These are phyloP conservation scores for Argyrosomus japonicus DNA, from an alignment of 2,113 vertebrate genomes.

Conservation along the genomic window DNA sequence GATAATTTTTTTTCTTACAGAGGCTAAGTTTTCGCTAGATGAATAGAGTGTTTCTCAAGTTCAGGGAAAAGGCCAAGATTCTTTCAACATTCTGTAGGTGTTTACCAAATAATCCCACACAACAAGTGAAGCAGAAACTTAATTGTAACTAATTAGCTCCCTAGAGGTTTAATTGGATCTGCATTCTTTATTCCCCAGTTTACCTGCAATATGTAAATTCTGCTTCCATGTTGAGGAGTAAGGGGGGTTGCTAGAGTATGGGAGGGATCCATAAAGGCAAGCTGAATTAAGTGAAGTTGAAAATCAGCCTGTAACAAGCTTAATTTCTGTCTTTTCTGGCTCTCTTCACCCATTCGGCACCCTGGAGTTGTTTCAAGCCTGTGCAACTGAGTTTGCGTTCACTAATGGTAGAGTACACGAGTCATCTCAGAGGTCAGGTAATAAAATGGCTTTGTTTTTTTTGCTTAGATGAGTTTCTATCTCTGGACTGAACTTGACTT, in stretches of 20 bases:
- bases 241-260: constrained; percentile 40
- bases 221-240: constrained; percentile 69
- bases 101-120: constrained; percentile 86
- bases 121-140: constrained; percentile 88
- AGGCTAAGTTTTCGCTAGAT: constrained; percentile 67
- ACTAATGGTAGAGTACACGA: constrained; percentile 55
- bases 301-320: constrained; percentile 80
- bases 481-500: constrained; percentile 66
- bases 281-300: constrained; percentile 82
- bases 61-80: constrained; percentile 82
- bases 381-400: constrained; percentile 74
- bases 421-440: constrained; percentile 70
- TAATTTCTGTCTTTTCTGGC: constrained; percentile 79
- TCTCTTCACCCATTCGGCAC: constrained; percentile 56
- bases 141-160: constrained; percentile 89
- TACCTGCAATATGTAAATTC: constrained; percentile 87
- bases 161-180: constrained; percentile 85
- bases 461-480: constrained; percentile 55
- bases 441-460: constrained; percentile 65
- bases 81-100: constrained; percentile 85
- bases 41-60: constrained; percentile 73
- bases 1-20: constrained; percentile 43
- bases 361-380: constrained; percentile 72
- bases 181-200: constrained; percentile 87
- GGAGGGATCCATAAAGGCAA: constrained; percentile 67